Percentiles rank a stretch among this genome's conserved stretches.
These are phyloP conservation scores for Caranx melampygus DNA, from an alignment of 2,113 vertebrate species.

Conservation along the genomic window DNA sequence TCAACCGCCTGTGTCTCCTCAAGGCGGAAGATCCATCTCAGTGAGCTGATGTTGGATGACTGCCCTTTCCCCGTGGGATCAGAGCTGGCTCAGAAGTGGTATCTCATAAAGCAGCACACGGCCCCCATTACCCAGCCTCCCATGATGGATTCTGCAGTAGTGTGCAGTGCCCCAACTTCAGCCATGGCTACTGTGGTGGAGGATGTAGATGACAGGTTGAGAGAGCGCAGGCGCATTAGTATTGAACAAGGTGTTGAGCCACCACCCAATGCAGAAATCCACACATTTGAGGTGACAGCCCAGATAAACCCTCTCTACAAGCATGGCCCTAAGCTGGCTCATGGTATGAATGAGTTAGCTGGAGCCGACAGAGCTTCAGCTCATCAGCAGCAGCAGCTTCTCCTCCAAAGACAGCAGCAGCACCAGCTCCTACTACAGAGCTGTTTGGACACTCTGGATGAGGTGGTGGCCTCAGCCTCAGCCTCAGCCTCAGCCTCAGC, in stretches of 20 bases:
- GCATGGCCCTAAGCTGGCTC: slow-evolving; percentile 86
- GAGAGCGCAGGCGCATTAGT: slow-evolving; percentile 87
- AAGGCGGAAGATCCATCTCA: slow-evolving; percentile 87
- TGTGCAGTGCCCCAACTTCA: slow-evolving; percentile 47
- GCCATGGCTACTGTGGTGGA: slow-evolving; percentile 69
- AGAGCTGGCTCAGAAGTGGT: slow-evolving; percentile 88
- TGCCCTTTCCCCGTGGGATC: slow-evolving; percentile 87
- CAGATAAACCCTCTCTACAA: slow-evolving; percentile 87
- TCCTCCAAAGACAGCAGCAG: slow-evolving; percentile 78
- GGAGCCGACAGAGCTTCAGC: slow-evolving; percentile 69
- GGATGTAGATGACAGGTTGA: slow-evolving; percentile 85
- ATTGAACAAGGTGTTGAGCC: slow-evolving; percentile 89
- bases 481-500: slow-evolving; percentile 45
- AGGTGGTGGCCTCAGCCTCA: slow-evolving; percentile 77
- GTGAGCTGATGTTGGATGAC: slow-evolving; percentile 88
- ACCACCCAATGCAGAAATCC: slow-evolving; percentile 86
- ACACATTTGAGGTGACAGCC: slow-evolving; percentile 87
- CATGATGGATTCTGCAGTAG: slow-evolving; percentile 72
- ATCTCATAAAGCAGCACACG: slow-evolving; percentile 90
- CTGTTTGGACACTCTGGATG: slow-evolving; percentile 85
- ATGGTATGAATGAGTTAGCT: slow-evolving; percentile 84
- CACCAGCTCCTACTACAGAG: slow-evolving; percentile 84
- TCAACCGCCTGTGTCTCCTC: slow-evolving; percentile 73
- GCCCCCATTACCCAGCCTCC: slow-evolving; percentile 84
- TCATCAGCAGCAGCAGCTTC: slow-evolving; percentile 77